Evolutionary conservation across 2,113 vertebrate species (phyloP).

Genomic region (Oplegnathus fasciatus): DNA sequence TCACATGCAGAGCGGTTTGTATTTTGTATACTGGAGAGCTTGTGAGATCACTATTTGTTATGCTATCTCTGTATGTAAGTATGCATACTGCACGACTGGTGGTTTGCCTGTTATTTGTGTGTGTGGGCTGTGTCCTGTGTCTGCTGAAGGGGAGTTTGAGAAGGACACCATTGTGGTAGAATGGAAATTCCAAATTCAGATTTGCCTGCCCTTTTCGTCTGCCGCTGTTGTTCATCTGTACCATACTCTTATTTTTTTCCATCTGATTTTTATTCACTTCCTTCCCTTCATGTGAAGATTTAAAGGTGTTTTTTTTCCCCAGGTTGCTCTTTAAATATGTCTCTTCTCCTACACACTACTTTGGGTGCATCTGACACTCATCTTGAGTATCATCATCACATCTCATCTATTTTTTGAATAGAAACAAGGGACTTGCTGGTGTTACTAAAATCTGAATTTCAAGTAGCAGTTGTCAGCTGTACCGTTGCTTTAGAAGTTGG

Average conservation of each 20-base stretch:
- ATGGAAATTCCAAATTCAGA: slow-evolving; percentile 59
- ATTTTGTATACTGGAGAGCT: slow-evolving; percentile 42
- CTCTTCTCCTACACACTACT: not conserved
- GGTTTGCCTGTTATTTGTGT: slow-evolving; percentile 58
- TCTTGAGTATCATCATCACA: slow-evolving; percentile 49
- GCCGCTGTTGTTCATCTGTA: slow-evolving; percentile 26
- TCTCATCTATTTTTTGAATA: not conserved
- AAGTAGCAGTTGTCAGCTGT: slow-evolving; percentile 50
- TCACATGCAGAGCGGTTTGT: slow-evolving; percentile 38
- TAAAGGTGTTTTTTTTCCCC: not conserved
- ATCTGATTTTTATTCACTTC: not conserved
- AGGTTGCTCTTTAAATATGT: not conserved
- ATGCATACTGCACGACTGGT: slow-evolving; percentile 39
- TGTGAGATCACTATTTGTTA: slow-evolving; percentile 37
- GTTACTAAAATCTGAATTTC: slow-evolving; percentile 61
- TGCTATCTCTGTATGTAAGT: slow-evolving; percentile 55
- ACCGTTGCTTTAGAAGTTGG: slow-evolving; percentile 41
- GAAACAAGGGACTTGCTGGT: slow-evolving; percentile 21
- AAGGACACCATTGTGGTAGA: slow-evolving; percentile 67
- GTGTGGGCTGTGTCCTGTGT: slow-evolving; percentile 59
- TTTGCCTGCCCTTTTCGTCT: slow-evolving; percentile 39
- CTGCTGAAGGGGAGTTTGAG: slow-evolving; percentile 54
- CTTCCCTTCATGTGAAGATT: not conserved
- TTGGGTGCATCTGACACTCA: slow-evolving; percentile 19
- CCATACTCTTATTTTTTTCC: not conserved